Conservation (phyloP, 2,888 invertebrate genomes). For the Scaptomyza reducta region DNA sequence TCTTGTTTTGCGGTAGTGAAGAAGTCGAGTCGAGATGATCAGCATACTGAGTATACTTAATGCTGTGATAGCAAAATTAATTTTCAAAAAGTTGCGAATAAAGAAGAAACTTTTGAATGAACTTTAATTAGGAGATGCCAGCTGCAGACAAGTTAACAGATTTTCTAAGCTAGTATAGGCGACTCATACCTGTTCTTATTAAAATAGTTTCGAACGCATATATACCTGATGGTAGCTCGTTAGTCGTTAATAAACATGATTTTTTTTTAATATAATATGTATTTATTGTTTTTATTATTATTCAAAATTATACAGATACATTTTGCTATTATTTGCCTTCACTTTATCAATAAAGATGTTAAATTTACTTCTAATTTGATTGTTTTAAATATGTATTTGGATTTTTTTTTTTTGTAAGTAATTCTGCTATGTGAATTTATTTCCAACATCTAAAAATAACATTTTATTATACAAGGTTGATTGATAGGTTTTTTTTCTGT, state of each 20-base stretch:
- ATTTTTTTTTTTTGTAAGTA: no score
- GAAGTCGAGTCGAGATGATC: background rate
- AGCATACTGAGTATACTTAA: background rate
- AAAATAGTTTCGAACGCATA: background rate
- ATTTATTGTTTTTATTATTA: no score
- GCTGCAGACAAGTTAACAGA: background rate
- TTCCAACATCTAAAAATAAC: background rate
- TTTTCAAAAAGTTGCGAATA: conserved; percentile 2
- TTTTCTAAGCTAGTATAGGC: background rate
- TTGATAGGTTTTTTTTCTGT: background rate
- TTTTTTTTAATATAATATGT: no score
- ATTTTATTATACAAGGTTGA: background rate
- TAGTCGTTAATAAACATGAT: no score
- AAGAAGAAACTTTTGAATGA: background rate
- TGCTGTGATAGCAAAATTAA: background rate
- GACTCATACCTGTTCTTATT: background rate
- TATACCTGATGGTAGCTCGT: no score
- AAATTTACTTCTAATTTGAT: no score
- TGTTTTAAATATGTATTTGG: no score
- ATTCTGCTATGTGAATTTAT: background rate
- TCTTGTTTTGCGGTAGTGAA: background rate
- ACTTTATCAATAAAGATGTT: no score
- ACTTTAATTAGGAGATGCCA: background rate
- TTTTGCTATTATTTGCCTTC: no score
- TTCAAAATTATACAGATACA: no score